Evolutionary conservation across 2,888 invertebrate species (phyloP).

Genomic region (Sepioteuthis lessoniana): DNA sequence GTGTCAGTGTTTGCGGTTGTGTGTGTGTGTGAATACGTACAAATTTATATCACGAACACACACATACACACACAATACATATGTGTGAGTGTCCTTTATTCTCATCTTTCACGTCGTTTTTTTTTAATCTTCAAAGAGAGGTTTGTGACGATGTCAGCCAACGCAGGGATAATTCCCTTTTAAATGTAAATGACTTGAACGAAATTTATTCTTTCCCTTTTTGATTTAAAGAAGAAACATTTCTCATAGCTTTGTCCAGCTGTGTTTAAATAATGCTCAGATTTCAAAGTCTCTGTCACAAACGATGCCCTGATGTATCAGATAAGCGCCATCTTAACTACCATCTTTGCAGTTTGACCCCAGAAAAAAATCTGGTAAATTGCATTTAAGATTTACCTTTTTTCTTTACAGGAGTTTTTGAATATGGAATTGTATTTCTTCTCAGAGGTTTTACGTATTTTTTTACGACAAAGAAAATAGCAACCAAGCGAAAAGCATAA

Average conservation of each 20-base stretch:
- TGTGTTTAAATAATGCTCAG: not conserved
- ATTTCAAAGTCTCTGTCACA: not conserved
- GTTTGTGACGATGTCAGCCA: not conserved
- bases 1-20: too few relatives aligned
- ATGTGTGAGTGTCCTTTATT: not conserved
- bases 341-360: not conserved
- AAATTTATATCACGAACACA: too few relatives aligned
- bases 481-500: not conserved
- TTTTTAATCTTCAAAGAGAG: not conserved
- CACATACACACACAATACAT: too few relatives aligned
- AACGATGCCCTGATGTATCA: not conserved
- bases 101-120: not conserved
- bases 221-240: not conserved
- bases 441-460: not conserved
- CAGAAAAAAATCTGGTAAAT: not conserved
- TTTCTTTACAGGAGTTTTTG: not conserved
- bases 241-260: not conserved
- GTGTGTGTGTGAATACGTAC: too few relatives aligned
- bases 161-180: not conserved
- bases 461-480: not conserved
- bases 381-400: not conserved
- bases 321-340: not conserved
- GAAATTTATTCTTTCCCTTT: slow-evolving; percentile 33
- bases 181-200: not conserved
- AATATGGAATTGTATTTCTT: not conserved